Evolutionary conservation across 2,797 vertebrate genomes (phyloP).

Genomic region (Poliocrania exsul): DNA sequence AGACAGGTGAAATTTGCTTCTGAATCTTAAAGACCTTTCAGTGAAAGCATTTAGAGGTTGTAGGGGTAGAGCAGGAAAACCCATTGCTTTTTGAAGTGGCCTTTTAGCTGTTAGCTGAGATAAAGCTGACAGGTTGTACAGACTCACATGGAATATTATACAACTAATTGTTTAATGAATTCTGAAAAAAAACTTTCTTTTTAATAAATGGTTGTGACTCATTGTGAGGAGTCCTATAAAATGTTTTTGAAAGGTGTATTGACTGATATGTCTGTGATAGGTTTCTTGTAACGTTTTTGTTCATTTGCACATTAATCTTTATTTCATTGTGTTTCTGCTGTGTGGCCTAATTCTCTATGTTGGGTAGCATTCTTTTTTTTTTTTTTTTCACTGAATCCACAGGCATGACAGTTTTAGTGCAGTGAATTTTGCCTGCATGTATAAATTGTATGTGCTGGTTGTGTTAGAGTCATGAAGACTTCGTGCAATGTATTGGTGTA

Average conservation of each 20-base stretch:
- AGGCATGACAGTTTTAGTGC: neutral
- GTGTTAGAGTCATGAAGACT: neutral
- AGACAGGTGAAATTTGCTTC: neutral
- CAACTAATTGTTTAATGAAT: neutral
- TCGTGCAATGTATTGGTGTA: neutral
- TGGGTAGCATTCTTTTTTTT: neutral
- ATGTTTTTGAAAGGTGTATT: neutral
- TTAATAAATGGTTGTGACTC: neutral
- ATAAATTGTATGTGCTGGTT: neutral
- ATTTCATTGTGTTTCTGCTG: neutral
- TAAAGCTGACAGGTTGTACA: neutral
- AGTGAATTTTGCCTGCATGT: neutral
- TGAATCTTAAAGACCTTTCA: neutral
- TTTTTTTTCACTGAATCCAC: neutral
- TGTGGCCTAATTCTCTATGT: neutral
- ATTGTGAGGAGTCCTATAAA: neutral
- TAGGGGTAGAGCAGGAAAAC: neutral
- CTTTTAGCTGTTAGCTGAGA: neutral
- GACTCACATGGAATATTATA: neutral
- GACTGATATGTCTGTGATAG: neutral
- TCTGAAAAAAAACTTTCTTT: neutral
- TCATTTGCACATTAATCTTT: neutral
- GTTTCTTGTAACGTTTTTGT: neutral
- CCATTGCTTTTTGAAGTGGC: accelerated
- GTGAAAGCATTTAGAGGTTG: neutral